Evolutionary conservation across 2,797 vertebrate species (phyloP), one percentile per base, ranked within the genome.

Genomic region (Malurus leucopterus): DNA sequence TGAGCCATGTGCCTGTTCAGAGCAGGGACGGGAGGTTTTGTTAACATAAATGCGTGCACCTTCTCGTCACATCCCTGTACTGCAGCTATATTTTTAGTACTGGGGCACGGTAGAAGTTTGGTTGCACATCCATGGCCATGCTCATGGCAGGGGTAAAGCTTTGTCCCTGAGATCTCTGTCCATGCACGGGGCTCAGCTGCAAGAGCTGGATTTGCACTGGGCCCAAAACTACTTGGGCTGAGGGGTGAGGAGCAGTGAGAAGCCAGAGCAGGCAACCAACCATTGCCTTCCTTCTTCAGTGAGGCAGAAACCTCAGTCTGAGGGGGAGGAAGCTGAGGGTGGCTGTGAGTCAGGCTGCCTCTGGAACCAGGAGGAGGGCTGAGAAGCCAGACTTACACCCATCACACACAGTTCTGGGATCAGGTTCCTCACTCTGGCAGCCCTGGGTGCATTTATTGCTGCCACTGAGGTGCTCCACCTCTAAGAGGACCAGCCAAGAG

Each of bases 1-100:
- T 23, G 57, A 68, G 23, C 58, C 23, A 11, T 0, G 11, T 2
- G 1, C 27, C 41, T 81, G 46, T 61, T 62, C 0, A 2, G 24
- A 59, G 21, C 57, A 73, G 21, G 26, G 67, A 32, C 0, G 0
- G 44, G 49, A 81, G 34, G 11, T 3, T 22, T 32, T 2, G 1
- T 64, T 54, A 54, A 47, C 13, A 2, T 30, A 50, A 58, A 53
- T 16, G 6, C 15, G 62, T 47, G 59, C 44, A 36, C 11, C 47
- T 75, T 38, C 55, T 64, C 8, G 4, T 50, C 6, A 3, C 30
- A 15, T 11, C 11, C 41, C 32, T 7, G 2, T 67, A 15, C 49
- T 86, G 75, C 71, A 71, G 47, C 62, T 47, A 1, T 44, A 38
- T 30, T 73, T 67, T 50, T 69, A 34, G 14, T 29, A 43, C 73